Evolutionary conservation across 2,888 invertebrate genomes (phyloP).

Genomic region (Chymomyza procnemis): DNA sequence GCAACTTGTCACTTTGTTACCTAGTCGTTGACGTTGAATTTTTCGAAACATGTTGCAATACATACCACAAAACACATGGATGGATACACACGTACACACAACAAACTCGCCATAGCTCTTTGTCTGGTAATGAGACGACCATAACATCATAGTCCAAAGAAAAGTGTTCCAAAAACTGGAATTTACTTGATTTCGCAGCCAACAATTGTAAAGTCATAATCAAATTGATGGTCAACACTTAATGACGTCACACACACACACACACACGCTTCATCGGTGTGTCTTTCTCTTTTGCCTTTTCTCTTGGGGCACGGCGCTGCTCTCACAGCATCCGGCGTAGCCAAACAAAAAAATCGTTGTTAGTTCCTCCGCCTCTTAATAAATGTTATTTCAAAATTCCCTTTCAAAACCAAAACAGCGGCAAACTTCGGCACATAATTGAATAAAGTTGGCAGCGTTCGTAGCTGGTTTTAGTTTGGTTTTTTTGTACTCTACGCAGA

Average conservation of each 20-base stretch:
- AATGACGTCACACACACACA: constrained; percentile 1
- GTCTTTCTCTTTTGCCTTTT: not conserved
- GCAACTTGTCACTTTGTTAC: constrained; percentile 29
- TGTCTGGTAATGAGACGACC: not conserved
- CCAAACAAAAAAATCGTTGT: constrained; percentile 18
- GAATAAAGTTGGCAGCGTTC: constrained; percentile 22
- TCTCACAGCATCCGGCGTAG: not conserved
- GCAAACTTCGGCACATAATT: constrained; percentile 36
- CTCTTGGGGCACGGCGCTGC: too few relatives aligned
- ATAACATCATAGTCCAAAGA: constrained; percentile 2
- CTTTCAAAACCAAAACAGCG: constrained; percentile 49
- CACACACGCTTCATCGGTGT: not conserved
- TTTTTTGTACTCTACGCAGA: constrained; percentile 12
- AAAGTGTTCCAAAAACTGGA: constrained; percentile 36
- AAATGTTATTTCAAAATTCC: constrained; percentile 45
- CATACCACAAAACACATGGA: constrained; percentile 20
- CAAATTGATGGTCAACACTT: constrained; percentile 23
- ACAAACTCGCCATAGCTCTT: not conserved
- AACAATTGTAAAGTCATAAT: constrained; percentile 8
- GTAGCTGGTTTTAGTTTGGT: constrained; percentile 5
- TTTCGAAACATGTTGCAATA: constrained; percentile 49
- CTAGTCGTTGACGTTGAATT: constrained; percentile 33
- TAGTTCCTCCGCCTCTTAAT: not conserved
- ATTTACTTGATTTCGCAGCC: constrained; percentile 19
- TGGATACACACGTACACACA: constrained; percentile 10